Conservation (phyloP, 2,797 vertebrate species). For the Xyrichtys novacula region DNA sequence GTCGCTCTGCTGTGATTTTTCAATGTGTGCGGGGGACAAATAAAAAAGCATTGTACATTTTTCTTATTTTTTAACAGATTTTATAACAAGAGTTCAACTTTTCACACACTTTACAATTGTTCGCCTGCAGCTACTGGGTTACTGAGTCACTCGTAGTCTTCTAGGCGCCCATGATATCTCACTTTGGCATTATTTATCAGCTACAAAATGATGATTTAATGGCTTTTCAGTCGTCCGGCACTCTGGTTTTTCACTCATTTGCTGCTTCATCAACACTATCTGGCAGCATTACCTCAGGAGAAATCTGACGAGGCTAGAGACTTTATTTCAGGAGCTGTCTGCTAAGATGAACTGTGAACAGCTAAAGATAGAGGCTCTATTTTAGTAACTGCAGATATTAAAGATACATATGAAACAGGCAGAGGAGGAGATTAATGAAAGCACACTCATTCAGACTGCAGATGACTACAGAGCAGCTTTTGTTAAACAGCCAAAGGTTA, state of each 20-base stretch:
- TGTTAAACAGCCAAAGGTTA: constrained; percentile 54
- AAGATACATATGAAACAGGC: constrained; percentile 77
- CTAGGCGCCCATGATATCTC: constrained; percentile 21
- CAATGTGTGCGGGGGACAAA: constrained; percentile 32
- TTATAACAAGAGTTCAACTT: constrained; percentile 18
- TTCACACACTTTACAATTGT: constrained; percentile 1
- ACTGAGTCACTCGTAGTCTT: constrained; percentile 8
- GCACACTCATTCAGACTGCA: constrained; percentile 48
- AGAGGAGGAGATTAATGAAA: constrained; percentile 62
- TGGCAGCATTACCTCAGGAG: constrained; percentile 53
- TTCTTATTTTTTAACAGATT: constrained; percentile 35
- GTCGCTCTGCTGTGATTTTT: constrained; percentile 45
- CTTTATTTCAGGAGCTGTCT: constrained; percentile 74
- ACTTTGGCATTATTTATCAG: constrained; percentile 33
- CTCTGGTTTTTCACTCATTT: constrained; percentile 10
- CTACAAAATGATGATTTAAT: constrained; percentile 45
- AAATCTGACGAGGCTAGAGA: constrained; percentile 57
- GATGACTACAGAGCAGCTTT: constrained; percentile 31
- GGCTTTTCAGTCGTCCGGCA: constrained; percentile 28
- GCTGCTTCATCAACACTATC: constrained; percentile 68
- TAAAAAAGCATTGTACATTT: constrained; percentile 49
- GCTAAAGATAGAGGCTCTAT: constrained; percentile 83
- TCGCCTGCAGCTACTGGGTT: background rate
- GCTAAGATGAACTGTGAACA: constrained; percentile 75
- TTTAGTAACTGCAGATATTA: constrained; percentile 77